A percentile compares a stretch with the other conserved stretches of the same genome.
Conservation (phyloP, 92 coral and sea anemone species). For the Epizoanthus scotinus region DNA sequence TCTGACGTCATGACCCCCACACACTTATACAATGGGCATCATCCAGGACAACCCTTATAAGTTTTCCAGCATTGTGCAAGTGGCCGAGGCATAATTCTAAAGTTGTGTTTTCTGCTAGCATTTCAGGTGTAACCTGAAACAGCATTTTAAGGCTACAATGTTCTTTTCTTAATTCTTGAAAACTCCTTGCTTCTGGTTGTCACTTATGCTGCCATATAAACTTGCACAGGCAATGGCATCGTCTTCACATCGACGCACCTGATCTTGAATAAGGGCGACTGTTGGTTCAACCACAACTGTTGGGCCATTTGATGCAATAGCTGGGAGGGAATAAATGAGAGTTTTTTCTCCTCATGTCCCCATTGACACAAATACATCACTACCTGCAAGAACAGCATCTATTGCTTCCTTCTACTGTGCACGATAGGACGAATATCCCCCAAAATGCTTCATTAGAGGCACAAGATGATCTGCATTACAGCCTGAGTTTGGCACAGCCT, state of each 20-base stretch:
- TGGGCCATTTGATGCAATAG: slow-evolving; percentile 14
- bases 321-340: slow-evolving; percentile 28
- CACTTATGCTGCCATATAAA: slow-evolving; percentile 7
- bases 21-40: slow-evolving; percentile 25
- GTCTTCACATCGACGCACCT: slow-evolving; percentile 21
- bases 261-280: slow-evolving; percentile 31
- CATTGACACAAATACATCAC: slow-evolving; percentile 16
- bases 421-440: slow-evolving; percentile 32
- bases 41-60: slow-evolving; percentile 13
- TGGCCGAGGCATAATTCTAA: background rate
- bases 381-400: slow-evolving; percentile 13
- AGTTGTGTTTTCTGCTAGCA: background rate
- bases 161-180: slow-evolving; percentile 10
- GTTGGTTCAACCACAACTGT: slow-evolving; percentile 31
- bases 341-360: slow-evolving; percentile 43
- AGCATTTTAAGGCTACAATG: slow-evolving; percentile 22
- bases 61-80: background rate
- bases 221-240: slow-evolving; percentile 15
- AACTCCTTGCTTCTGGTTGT: slow-evolving; percentile 9
- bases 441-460: slow-evolving; percentile 25
- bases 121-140: slow-evolving; percentile 34
- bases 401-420: slow-evolving; percentile 30
- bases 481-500: background rate
- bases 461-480: slow-evolving; percentile 17
- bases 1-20: slow-evolving; percentile 38